Percentiles rank a stretch among this genome's conserved stretches.
Conservation (phyloP, 2,797 vertebrate species). For the Avahi laniger region DNA sequence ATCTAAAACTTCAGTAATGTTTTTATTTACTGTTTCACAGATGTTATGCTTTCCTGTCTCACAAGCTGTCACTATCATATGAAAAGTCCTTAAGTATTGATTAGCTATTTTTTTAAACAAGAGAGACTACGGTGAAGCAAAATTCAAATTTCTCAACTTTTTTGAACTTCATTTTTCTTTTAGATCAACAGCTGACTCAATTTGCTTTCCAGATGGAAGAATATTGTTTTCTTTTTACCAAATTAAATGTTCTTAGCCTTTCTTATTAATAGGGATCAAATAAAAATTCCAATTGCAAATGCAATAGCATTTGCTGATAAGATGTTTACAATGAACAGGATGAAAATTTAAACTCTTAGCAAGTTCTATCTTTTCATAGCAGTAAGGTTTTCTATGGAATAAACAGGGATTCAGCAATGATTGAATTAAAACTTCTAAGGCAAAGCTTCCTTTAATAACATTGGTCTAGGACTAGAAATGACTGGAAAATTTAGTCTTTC, state of each 20-base stretch:
- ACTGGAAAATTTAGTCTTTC: neutral
- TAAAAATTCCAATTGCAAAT: neutral
- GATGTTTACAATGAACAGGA: neutral
- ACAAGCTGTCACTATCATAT: neutral
- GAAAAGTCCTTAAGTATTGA: neutral
- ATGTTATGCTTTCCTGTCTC: neutral
- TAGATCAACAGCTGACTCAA: neutral
- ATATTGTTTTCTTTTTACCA: neutral
- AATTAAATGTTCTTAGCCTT: neutral
- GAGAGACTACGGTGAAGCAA: neutral
- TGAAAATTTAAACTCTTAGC: neutral
- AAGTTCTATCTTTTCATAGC: neutral
- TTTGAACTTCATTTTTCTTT: neutral
- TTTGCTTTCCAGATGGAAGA: neutral
- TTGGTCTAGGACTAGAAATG: neutral
- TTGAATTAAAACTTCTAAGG: neutral
- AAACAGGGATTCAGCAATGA: neutral
- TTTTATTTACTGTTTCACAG: neutral
- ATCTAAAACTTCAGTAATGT: neutral
- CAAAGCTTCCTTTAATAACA: neutral
- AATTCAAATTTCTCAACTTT: neutral
- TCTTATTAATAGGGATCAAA: neutral
- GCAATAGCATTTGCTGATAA: neutral
- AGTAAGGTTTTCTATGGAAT: neutral
- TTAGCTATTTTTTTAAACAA: neutral